A percentile compares a stretch with the other conserved stretches of the same genome.
phyloP scores from a whole-genome alignment of 1,140 invertebrate species.

The Achroia grisella region DNA sequence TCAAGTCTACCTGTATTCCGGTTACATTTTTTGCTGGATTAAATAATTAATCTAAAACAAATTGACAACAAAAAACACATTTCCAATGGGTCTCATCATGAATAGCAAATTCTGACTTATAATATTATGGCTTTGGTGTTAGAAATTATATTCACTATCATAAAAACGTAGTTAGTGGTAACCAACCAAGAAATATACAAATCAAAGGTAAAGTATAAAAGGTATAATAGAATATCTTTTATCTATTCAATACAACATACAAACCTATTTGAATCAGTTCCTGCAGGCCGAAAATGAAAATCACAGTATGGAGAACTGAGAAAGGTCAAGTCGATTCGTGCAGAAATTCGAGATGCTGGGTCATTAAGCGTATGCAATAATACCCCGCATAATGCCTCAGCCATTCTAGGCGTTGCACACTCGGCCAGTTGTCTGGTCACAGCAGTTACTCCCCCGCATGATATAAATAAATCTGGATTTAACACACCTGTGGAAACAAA shows the following conservation, averaged over 20 bases:
- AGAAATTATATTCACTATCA: no score
- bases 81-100: no score
- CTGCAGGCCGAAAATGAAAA: slow-evolving; percentile 83
- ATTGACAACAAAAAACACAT: no score
- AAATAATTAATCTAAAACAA: no score
- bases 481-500: slow-evolving; percentile 78
- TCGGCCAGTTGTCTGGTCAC: slow-evolving; percentile 87
- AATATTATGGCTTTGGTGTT: no score
- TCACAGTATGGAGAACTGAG: slow-evolving; percentile 95
- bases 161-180: no score
- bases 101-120: no score
- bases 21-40: no score
- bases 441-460: slow-evolving; percentile 87
- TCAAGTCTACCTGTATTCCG: no score
- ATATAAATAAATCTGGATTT: slow-evolving; percentile 86
- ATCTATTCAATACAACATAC: slow-evolving; percentile 5
- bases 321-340: slow-evolving; percentile 85
- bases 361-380: slow-evolving; percentile 91
- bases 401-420: slow-evolving; percentile 84
- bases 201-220: no score
- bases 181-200: no score
- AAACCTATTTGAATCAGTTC: slow-evolving; percentile 75
- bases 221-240: background rate
- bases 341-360: slow-evolving; percentile 84
- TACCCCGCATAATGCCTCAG: slow-evolving; percentile 90